These are phyloP conservation scores for Catotricha subobsoleta DNA, from an alignment of 2,888 invertebrate genomes.

Conservation along the genomic window DNA sequence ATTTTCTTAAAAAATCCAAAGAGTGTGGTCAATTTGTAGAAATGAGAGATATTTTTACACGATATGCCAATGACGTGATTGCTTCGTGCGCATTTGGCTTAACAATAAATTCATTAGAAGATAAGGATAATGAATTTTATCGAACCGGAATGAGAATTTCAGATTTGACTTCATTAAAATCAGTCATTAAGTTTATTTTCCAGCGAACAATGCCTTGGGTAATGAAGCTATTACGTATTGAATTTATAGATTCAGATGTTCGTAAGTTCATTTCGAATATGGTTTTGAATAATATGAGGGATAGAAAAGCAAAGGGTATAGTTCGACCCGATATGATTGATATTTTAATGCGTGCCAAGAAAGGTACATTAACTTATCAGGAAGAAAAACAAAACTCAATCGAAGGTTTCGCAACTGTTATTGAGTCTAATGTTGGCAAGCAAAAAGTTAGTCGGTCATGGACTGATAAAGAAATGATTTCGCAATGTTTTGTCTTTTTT, in stretches of 20 bases:
- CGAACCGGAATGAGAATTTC: not conserved
- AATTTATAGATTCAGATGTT: not conserved
- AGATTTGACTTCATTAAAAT: not conserved
- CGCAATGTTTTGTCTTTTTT: conserved; percentile 6
- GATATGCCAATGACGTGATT: conserved; percentile 2
- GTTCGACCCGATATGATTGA: conserved; percentile 6
- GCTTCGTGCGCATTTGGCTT: conserved; percentile 5
- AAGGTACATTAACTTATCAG: not conserved
- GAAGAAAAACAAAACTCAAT: too few species aligned
- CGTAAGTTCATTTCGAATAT: conserved; percentile 1
- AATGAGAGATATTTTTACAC: conserved; percentile 1
- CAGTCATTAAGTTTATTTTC: not conserved
- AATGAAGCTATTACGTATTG: not conserved
- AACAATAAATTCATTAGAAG: conserved; percentile 3
- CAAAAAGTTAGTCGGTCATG: too few species aligned
- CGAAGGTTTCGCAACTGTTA: too few species aligned
- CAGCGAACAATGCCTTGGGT: not conserved
- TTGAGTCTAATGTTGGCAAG: too few species aligned
- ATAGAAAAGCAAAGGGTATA: not conserved
- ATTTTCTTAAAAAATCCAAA: not conserved
- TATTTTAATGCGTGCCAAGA: not conserved
- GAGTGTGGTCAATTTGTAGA: not conserved
- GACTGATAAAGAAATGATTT: not conserved
- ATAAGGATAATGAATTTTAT: conserved; percentile 2
- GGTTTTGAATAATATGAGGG: not conserved